phyloP scores from a whole-genome alignment of 2,888 invertebrate genomes.

The Ectropis crepuscularia region DNA sequence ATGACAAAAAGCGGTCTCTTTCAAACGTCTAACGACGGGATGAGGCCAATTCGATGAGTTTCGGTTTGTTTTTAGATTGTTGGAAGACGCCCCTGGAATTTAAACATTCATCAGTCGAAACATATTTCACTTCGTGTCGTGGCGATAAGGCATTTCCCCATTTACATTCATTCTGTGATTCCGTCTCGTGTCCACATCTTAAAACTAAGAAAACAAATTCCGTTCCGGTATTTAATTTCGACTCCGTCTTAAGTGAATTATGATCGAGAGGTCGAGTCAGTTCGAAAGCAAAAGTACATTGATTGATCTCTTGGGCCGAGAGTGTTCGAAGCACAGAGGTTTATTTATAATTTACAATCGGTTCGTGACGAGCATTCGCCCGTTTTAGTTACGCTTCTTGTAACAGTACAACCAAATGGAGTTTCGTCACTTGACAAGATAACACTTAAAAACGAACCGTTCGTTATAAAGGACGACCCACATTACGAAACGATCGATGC shows the following conservation, averaged over 20 bases:
- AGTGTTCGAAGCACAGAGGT: slow-evolving; percentile 43
- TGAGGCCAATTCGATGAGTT: slow-evolving; percentile 64
- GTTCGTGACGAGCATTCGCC: slow-evolving; percentile 64
- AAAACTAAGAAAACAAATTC: slow-evolving; percentile 71
- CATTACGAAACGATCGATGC: slow-evolving; percentile 62
- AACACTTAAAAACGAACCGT: slow-evolving; percentile 67
- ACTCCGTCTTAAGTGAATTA: slow-evolving; percentile 45
- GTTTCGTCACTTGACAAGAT: slow-evolving; percentile 72
- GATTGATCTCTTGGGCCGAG: slow-evolving; percentile 56
- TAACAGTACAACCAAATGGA: slow-evolving; percentile 64
- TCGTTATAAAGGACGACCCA: slow-evolving; percentile 62
- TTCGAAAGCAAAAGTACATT: slow-evolving; percentile 54
- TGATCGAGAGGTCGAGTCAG: slow-evolving; percentile 51
- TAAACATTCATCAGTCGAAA: slow-evolving; percentile 69
- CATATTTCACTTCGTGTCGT: slow-evolving; percentile 68
- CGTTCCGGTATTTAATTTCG: slow-evolving; percentile 40
- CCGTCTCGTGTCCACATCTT: slow-evolving; percentile 55
- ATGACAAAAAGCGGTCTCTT: slow-evolving; percentile 66
- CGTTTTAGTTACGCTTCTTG: slow-evolving; percentile 65
- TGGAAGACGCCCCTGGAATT: slow-evolving; percentile 65
- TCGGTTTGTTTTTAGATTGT: slow-evolving; percentile 75
- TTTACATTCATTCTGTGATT: slow-evolving; percentile 62
- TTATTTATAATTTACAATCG: slow-evolving; percentile 68
- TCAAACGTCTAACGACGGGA: slow-evolving; percentile 61
- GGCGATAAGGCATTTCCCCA: slow-evolving; percentile 72